Evolutionary conservation across 2,113 vertebrate genomes (phyloP), one percentile per base, ranked within the genome.

Genomic region (Odocoileus hemionus): DNA sequence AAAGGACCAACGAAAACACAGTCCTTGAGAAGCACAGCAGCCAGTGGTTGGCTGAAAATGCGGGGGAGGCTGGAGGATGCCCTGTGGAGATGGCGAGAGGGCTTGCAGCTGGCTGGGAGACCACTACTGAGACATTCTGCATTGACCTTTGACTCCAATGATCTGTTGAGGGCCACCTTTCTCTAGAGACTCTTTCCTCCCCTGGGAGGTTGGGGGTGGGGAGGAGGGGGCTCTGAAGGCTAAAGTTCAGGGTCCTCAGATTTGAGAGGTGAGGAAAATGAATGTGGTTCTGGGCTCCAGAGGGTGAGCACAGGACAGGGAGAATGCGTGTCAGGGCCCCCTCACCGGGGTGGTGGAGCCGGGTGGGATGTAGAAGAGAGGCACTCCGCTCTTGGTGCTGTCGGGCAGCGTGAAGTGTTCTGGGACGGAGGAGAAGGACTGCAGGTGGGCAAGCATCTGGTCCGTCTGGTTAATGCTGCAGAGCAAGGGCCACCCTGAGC

Each of bases 341-440:
- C 98, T 93, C 99, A 99, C 99, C 80, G 99, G 99, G 19, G 99
- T 99, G 60, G 99, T 99, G 45, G 99, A 99, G 61, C 99, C 99
- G 3, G 99, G 99, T 2, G 99, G 99, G 98, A 99, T 99, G 98
- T 99, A 99, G 98, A 99, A 99, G 52, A 99, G 99, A 1, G 99
- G 99, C 26, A 99, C 99, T 3, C 99, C 99, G 0, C 99, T 99
- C 98, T 99, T 99, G 74, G 99, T 99, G 98, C 99, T 99, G 98
- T 99, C 99, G 0, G 99, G 99, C 97, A 99, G 99, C 3, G 98
- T 99, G 98, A 99, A 99, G 95, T 99, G 99, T 91, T 99, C 99
- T 6, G 99, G 99, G 45, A 99, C 98, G 0, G 99, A 99, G 95
- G 99, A 99, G 98, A 99, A 99, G 1, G 99, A 99, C 98, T 99